phyloP scores from a whole-genome alignment of 2,888 invertebrate genomes.

The Lamellibrachia columna region DNA sequence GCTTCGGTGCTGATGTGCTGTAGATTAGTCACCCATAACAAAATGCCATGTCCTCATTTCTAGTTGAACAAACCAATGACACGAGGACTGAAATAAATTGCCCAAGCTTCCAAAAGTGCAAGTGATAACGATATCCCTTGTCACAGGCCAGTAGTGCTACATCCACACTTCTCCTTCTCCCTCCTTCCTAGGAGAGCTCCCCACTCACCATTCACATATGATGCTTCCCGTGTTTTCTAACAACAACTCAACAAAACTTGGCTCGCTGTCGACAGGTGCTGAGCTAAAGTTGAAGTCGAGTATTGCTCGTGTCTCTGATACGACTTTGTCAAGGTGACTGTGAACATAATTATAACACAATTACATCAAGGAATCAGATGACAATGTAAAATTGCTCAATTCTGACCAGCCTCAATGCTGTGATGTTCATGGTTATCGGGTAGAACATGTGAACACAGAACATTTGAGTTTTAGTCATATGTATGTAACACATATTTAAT shows the following conservation, averaged over 20 bases:
- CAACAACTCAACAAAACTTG: conserved; percentile 60
- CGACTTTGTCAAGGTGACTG: background rate
- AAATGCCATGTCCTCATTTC: background rate
- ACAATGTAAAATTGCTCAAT: background rate
- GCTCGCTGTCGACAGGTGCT: conserved; percentile 61
- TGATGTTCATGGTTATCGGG: background rate
- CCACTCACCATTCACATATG: conserved; percentile 61
- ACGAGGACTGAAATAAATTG: background rate
- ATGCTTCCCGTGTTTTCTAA: conserved; percentile 64
- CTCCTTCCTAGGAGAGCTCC: background rate
- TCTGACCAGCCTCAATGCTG: background rate
- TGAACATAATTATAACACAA: background rate
- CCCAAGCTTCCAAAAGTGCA: background rate
- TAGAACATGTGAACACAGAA: background rate
- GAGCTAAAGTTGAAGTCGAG: conserved; percentile 65
- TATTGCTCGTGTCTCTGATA: conserved; percentile 34
- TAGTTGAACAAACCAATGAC: background rate
- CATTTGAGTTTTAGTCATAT: background rate
- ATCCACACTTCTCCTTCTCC: background rate
- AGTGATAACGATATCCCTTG: background rate
- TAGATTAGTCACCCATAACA: background rate
- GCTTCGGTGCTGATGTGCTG: no score
- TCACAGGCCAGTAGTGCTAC: background rate
- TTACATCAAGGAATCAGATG: background rate
- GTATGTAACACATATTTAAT: background rate